phyloP scores from a whole-genome alignment of 2,888 invertebrate genomes.

The Meghimatium bilineatum region DNA sequence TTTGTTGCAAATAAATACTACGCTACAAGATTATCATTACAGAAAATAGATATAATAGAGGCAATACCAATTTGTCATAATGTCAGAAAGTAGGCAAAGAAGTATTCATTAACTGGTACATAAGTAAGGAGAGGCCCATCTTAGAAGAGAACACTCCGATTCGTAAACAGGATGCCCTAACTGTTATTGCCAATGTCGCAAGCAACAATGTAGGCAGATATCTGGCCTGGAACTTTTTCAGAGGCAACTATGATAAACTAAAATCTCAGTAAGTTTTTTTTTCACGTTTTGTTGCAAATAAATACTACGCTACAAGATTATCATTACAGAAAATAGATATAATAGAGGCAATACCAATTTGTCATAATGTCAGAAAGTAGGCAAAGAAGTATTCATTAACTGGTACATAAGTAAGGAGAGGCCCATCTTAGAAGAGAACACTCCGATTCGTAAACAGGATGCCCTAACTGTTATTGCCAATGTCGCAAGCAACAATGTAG shows the following conservation, averaged over 20 bases:
- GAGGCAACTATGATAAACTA: conserved; percentile 81
- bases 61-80: too few species aligned
- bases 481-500: conserved; percentile 67
- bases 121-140: conserved; percentile 57
- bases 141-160: conserved; percentile 55
- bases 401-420: too few species aligned
- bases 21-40: too few species aligned
- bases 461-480: conserved; percentile 61
- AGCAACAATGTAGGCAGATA: conserved; percentile 65
- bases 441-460: conserved; percentile 68
- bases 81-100: too few species aligned
- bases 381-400: too few species aligned
- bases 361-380: too few species aligned
- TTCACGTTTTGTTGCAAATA: neutral
- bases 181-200: conserved; percentile 64
- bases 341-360: too few species aligned
- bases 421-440: conserved; percentile 53
- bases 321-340: too few species aligned
- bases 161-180: conserved; percentile 69
- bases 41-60: too few species aligned
- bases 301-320: neutral
- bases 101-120: too few species aligned
- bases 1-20: neutral
- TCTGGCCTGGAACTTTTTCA: conserved; percentile 72
- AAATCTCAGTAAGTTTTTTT: conserved; percentile 78